phyloP scores from a whole-genome alignment of 2,113 vertebrate species.

The Pogonocichla stellata region DNA sequence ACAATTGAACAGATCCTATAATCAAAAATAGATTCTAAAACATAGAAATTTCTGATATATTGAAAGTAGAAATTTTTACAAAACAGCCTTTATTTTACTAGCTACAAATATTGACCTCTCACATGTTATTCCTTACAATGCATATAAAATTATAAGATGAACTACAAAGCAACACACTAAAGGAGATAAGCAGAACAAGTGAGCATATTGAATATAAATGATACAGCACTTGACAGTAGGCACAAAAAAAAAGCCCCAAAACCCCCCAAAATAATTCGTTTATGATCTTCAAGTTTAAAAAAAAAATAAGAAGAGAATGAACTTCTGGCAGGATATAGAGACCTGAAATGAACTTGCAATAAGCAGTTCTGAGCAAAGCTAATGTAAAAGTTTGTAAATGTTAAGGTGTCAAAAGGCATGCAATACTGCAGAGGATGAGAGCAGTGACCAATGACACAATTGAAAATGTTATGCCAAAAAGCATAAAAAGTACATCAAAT shows the following conservation, averaged over 20 bases:
- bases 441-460: background rate
- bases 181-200: background rate
- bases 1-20: background rate
- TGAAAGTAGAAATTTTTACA: background rate
- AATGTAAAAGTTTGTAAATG: background rate
- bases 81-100: background rate
- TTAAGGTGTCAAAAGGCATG: background rate
- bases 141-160: background rate
- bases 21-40: background rate
- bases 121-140: background rate
- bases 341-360: background rate
- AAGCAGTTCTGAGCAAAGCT: background rate
- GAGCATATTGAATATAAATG: background rate
- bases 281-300: background rate
- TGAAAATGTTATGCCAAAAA: background rate
- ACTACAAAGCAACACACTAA: background rate
- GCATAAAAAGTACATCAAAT: background rate
- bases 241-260: too few relatives aligned
- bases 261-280: fast-evolving
- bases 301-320: fast-evolving
- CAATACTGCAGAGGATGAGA: background rate
- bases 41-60: background rate
- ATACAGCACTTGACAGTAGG: background rate
- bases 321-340: background rate
- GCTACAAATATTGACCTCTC: background rate